Evolutionary conservation across 2,797 vertebrate genomes (phyloP).

Genomic region (Eleutherodactylus coqui): DNA sequence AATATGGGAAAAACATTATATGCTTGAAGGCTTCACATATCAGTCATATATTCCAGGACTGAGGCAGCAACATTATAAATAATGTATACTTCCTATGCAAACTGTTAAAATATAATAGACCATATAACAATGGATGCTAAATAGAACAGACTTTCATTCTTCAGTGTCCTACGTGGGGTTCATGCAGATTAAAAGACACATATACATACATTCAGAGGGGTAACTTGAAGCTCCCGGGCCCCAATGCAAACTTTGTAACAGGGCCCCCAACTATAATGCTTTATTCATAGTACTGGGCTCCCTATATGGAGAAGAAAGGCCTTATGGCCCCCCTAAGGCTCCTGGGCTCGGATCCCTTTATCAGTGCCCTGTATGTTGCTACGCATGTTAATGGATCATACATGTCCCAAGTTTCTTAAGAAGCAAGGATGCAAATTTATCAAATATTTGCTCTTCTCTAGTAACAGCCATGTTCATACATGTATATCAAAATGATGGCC

Average conservation of each 20-base stretch:
- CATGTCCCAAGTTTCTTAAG: too few relatives aligned
- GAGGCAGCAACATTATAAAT: neutral
- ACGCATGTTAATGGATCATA: too few relatives aligned
- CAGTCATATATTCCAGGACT: conserved; percentile 9
- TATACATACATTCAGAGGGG: neutral
- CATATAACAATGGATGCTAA: neutral
- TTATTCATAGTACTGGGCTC: too few relatives aligned
- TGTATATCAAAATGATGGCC: too few relatives aligned
- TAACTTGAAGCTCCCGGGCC: too few relatives aligned
- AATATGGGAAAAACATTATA: conserved; percentile 7
- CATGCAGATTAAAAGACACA: neutral
- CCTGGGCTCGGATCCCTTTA: neutral
- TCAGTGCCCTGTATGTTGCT: neutral
- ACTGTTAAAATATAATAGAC: conserved; percentile 8
- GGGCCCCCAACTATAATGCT: too few relatives aligned
- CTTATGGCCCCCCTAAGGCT: too few relatives aligned
- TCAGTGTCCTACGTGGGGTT: neutral
- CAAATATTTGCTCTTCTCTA: too few relatives aligned
- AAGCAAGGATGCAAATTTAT: too few relatives aligned
- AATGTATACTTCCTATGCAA: conserved; percentile 23
- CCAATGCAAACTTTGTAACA: too few relatives aligned
- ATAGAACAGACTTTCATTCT: neutral
- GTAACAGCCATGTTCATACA: too few relatives aligned
- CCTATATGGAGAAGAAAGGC: too few relatives aligned
- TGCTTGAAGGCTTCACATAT: neutral